These are phyloP conservation scores for Calidris pugnax DNA, from an alignment of 2,113 vertebrate species.

Conservation along the genomic window DNA sequence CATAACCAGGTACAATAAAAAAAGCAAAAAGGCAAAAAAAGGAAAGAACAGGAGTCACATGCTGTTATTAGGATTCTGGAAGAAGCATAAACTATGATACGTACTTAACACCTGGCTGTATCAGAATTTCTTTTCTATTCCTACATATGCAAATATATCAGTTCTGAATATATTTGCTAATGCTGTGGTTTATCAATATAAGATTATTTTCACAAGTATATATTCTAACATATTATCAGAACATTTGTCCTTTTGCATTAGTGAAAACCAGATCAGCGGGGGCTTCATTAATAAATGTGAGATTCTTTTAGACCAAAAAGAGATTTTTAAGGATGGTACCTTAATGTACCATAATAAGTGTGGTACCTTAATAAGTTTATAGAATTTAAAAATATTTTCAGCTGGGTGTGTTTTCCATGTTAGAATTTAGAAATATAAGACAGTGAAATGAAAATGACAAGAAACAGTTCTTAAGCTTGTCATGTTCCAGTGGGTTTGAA, in stretches of 20 bases:
- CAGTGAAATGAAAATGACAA: not conserved
- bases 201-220: not conserved
- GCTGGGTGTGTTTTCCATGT: not conserved
- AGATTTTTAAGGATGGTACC: not conserved
- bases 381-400: not conserved
- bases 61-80: not conserved
- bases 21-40: accelerated
- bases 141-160: not conserved
- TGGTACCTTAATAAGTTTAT: not conserved
- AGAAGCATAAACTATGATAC: not conserved
- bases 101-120: not conserved
- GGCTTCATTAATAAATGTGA: not conserved
- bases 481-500: not conserved
- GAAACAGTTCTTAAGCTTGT: not conserved
- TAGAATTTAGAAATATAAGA: not conserved
- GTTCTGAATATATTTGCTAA: not conserved
- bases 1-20: not conserved
- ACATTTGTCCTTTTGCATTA: not conserved
- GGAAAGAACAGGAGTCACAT: not conserved
- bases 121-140: not conserved
- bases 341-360: not conserved
- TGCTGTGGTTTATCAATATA: not conserved
- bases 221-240: not conserved
- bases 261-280: not conserved
- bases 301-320: not conserved